Percentiles rank a stretch among this genome's conserved stretches.
These are phyloP conservation scores for Synergus umbraculus DNA, from an alignment of 2,888 invertebrate genomes.

Conservation along the genomic window DNA sequence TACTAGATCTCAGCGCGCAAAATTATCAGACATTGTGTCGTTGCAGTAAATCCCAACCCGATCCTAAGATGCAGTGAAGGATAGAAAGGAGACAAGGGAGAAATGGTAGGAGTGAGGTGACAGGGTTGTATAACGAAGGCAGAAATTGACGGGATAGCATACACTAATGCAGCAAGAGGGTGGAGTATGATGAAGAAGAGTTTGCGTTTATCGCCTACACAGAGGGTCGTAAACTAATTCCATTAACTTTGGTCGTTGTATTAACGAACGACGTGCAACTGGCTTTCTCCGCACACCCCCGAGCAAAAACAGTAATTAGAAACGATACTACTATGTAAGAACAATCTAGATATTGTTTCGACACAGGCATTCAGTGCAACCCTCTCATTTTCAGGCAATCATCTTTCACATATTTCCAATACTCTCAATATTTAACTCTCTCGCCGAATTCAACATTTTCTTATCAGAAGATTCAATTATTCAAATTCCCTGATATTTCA, in stretches of 20 bases:
- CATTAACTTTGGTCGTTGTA: conserved; percentile 61
- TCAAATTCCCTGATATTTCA: no score
- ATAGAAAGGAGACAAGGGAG: conserved; percentile 40
- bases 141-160: conserved; percentile 31
- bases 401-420: conserved; percentile 4
- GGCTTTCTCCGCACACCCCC: conserved; percentile 39
- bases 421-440: background rate
- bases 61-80: conserved; percentile 49
- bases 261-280: conserved; percentile 58
- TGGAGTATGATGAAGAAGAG: conserved; percentile 42
- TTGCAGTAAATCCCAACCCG: conserved; percentile 50
- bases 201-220: conserved; percentile 58
- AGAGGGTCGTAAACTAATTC: conserved; percentile 64
- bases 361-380: conserved; percentile 24
- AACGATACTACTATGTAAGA: conserved; percentile 37
- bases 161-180: conserved; percentile 43
- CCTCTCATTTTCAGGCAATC: conserved; percentile 3
- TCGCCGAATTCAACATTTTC: background rate
- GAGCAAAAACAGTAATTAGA: conserved; percentile 57
- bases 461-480: no score
- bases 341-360: conserved; percentile 34
- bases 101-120: conserved; percentile 42
- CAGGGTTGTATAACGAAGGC: conserved; percentile 36
- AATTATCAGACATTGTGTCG: conserved; percentile 60
- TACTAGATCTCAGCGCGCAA: conserved; percentile 53